Evolutionary conservation across 2,797 vertebrate species (phyloP).

Genomic region (Coendou prehensilis): DNA sequence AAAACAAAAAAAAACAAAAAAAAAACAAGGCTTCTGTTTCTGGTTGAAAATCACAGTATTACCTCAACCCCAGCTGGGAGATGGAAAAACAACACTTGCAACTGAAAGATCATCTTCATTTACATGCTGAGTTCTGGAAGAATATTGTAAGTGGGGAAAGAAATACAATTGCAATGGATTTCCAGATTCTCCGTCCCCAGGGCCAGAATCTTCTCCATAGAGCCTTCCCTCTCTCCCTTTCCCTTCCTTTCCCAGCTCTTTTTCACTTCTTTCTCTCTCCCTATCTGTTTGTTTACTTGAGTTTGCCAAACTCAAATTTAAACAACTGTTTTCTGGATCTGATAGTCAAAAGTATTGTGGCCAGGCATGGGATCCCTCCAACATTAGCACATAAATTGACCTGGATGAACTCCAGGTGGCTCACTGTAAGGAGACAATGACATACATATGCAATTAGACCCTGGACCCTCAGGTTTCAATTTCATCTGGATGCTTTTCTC

Average conservation of each 20-base stretch:
- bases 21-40: slow-evolving; percentile 76
- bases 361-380: slow-evolving; percentile 49
- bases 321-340: slow-evolving; percentile 20
- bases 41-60: background rate
- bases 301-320: slow-evolving; percentile 36
- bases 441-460: rapidly evolving
- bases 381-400: slow-evolving; percentile 56
- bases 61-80: slow-evolving; percentile 47
- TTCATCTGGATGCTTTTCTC: slow-evolving; percentile 47
- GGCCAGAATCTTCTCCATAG: slow-evolving; percentile 7
- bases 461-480: background rate
- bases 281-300: background rate
- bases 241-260: background rate
- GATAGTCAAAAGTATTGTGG: slow-evolving; percentile 62
- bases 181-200: slow-evolving; percentile 72
- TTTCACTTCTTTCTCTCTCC: background rate
- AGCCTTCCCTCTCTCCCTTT: background rate
- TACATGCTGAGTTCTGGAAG: slow-evolving; percentile 65
- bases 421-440: background rate
- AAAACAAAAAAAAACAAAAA: background rate
- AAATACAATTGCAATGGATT: slow-evolving; percentile 72
- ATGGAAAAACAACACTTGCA: slow-evolving; percentile 64
- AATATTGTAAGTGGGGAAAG: slow-evolving; percentile 69
- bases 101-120: slow-evolving; percentile 42
- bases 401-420: slow-evolving; percentile 39